These are phyloP conservation scores for Thamnaconus septentrionalis DNA, from an alignment of 2,113 vertebrate genomes.

Conservation along the genomic window DNA sequence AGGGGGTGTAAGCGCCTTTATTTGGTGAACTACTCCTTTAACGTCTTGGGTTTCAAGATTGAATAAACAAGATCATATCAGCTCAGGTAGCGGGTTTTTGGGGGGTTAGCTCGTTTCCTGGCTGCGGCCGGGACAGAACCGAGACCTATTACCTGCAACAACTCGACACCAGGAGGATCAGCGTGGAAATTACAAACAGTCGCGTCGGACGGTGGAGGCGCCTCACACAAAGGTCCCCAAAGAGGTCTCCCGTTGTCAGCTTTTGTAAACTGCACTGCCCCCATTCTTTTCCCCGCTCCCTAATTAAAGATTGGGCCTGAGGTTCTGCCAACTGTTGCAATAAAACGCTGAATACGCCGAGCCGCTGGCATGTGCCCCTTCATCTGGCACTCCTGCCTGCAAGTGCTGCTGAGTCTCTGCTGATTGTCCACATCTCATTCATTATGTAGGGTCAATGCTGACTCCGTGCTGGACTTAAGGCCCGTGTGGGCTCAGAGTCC, in stretches of 20 bases:
- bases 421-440: constrained; percentile 74
- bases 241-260: constrained; percentile 76
- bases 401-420: constrained; percentile 59
- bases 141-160: constrained; percentile 60
- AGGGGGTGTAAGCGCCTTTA: constrained; percentile 17
- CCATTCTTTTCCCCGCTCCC: constrained; percentile 41
- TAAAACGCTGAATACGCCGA: constrained; percentile 72
- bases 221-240: constrained; percentile 71
- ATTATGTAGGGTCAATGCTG: constrained; percentile 54
- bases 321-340: constrained; percentile 74
- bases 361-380: constrained; percentile 62
- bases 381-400: constrained; percentile 38
- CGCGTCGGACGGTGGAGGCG: constrained; percentile 38
- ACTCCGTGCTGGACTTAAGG: constrained; percentile 28
- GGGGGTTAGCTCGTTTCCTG: constrained; percentile 33
- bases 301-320: constrained; percentile 77
- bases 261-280: constrained; percentile 61
- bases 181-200: constrained; percentile 58
- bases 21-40: constrained; percentile 19
- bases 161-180: constrained; percentile 52
- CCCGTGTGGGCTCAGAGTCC: constrained; percentile 50
- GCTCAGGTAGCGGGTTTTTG: constrained; percentile 44
- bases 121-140: constrained; percentile 36
- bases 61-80: constrained; percentile 62
- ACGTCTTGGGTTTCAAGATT: constrained; percentile 51